A percentile compares a stretch with the other conserved stretches of the same genome.
These are phyloP conservation scores for Porites lutea DNA, from an alignment of 64 coral and sea anemone genomes.

Conservation along the genomic window DNA sequence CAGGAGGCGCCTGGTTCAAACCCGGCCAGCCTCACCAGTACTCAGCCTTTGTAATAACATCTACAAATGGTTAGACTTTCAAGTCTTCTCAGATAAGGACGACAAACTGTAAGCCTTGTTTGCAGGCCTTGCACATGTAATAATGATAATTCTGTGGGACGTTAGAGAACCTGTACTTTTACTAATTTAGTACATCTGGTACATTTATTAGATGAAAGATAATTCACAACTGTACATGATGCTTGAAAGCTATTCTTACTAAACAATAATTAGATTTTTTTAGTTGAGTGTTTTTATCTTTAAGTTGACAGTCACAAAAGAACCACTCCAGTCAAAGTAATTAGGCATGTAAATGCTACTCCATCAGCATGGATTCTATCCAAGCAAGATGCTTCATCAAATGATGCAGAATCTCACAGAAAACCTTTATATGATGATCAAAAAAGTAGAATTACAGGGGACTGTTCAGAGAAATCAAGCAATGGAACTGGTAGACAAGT, in stretches of 20 bases:
- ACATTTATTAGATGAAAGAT: too few species aligned
- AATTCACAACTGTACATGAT: too few species aligned
- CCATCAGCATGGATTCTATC: conserved; percentile 76
- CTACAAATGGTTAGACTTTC: too few species aligned
- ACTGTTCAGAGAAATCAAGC: not conserved
- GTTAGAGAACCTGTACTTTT: too few species aligned
- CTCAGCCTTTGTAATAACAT: too few species aligned
- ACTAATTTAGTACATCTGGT: too few species aligned
- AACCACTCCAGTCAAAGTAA: conserved; percentile 51
- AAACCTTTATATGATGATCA: not conserved
- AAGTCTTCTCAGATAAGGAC: too few species aligned
- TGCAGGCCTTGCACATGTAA: too few species aligned
- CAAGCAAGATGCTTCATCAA: not conserved
- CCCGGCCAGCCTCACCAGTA: too few species aligned
- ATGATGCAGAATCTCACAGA: not conserved
- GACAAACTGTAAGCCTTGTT: too few species aligned
- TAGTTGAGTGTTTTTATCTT: conserved; percentile 3
- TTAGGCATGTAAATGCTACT: conserved; percentile 70
- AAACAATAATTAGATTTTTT: not conserved
- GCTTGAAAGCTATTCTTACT: not conserved
- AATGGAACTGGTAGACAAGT: not conserved
- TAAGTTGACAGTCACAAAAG: conserved; percentile 18
- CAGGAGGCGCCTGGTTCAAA: too few species aligned
- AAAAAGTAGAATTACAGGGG: not conserved
- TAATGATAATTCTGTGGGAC: too few species aligned